Conservation (phyloP, 2,888 invertebrate species). For the Operophtera brumata region DNA sequence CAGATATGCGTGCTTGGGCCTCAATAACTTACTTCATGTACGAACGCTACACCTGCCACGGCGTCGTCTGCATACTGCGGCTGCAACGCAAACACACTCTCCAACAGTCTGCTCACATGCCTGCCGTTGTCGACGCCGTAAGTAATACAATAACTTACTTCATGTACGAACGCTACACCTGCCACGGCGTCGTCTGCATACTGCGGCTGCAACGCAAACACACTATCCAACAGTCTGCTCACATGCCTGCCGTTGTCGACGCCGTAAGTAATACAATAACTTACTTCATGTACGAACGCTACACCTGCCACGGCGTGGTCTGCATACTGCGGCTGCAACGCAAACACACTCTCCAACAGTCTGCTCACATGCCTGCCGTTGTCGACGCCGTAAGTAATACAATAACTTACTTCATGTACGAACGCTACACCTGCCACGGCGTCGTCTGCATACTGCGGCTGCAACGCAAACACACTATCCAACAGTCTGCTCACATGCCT, state of each 20-base stretch:
- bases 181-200: constrained; percentile 82
- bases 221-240: constrained; percentile 82
- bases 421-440: constrained; percentile 74
- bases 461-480: constrained; percentile 82
- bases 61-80: constrained; percentile 84
- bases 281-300: constrained; percentile 78
- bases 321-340: constrained; percentile 83
- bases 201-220: constrained; percentile 84
- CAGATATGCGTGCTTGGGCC: too few relatives aligned
- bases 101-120: constrained; percentile 83
- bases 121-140: constrained; percentile 85
- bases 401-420: constrained; percentile 80
- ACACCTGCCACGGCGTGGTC: constrained; percentile 80
- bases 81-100: constrained; percentile 83
- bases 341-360: constrained; percentile 84
- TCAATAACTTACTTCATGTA: constrained; percentile 75
- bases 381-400: constrained; percentile 85
- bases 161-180: constrained; percentile 76
- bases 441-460: constrained; percentile 85
- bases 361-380: constrained; percentile 83
- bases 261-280: constrained; percentile 87
- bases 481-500: constrained; percentile 83
- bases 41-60: constrained; percentile 72
- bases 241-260: constrained; percentile 83
- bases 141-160: constrained; percentile 79